phyloP scores from a whole-genome alignment of 2,797 vertebrate species.

The Amblyopsis hoosieri region DNA sequence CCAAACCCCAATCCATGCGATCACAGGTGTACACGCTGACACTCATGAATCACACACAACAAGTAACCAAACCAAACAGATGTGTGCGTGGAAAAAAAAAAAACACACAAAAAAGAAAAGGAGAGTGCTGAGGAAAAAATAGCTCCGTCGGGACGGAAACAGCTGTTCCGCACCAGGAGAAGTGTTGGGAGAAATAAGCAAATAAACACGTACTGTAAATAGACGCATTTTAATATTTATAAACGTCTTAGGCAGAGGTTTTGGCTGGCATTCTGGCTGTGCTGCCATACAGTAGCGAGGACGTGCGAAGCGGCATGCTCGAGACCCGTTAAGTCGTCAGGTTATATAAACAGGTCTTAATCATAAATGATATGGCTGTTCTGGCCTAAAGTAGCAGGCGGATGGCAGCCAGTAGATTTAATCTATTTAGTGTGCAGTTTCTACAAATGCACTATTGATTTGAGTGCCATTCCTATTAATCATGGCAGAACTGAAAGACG shows the following conservation, averaged over 20 bases:
- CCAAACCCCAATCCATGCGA: conserved; percentile 43
- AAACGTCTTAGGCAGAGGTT: conserved; percentile 12
- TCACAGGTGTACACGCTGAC: conserved; percentile 39
- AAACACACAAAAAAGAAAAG: conserved; percentile 25
- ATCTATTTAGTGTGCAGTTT: conserved; percentile 63
- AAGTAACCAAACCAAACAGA: conserved; percentile 54
- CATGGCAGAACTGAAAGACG: conserved; percentile 44
- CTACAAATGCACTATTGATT: conserved; percentile 73
- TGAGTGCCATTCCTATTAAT: conserved; percentile 61
- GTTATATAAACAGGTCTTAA: conserved; percentile 29
- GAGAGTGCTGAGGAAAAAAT: conserved; percentile 41
- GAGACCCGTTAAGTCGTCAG: conserved; percentile 19
- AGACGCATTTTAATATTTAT: conserved; percentile 21
- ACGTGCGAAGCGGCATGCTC: conserved; percentile 2
- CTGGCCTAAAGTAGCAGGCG: conserved; percentile 29
- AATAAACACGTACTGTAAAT: conserved; percentile 31
- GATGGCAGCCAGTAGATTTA: conserved; percentile 46
- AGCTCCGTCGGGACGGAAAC: conserved; percentile 35
- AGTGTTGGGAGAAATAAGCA: conserved; percentile 37
- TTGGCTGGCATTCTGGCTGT: conserved; percentile 3
- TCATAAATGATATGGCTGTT: conserved; percentile 48
- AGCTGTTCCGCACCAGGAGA: conserved; percentile 55
- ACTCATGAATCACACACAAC: conserved; percentile 37
- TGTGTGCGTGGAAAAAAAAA: conserved; percentile 38
- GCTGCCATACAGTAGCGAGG: not conserved